Evolutionary conservation across 2,888 invertebrate genomes (phyloP), one percentile per base, ranked within the genome.

Genomic region (Uropetala carovei): DNA sequence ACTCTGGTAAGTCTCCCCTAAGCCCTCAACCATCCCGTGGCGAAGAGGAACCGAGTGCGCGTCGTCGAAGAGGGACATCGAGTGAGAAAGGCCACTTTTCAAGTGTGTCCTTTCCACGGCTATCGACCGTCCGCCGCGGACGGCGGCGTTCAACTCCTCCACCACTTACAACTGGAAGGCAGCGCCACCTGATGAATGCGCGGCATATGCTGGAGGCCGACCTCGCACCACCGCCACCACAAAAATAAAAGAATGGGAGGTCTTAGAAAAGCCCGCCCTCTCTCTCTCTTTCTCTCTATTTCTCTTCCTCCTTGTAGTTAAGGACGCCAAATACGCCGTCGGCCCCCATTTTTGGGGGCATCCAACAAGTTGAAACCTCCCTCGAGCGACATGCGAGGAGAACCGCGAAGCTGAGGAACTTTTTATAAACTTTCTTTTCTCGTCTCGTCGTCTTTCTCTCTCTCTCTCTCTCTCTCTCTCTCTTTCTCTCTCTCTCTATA

Each of bases 101-200:
- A 22, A 68, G 68, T 18, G 9, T 16, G 64, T n/a, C n/a, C 22
- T 22, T 7, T 7, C 75, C 75, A 13, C 75, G 75, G 13, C 75
- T 75, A 75, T 75, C 75, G 75, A 75, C 75, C 75, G 75, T 27
- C 75, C 13, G 27, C 22, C 22, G 75, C 27, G 27, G 22, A 22
- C 75, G 27, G 27, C 22, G 75, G n/a, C 22, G 22, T 27, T 22
- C 75, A 13, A 13, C 75, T 75, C 22, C 75, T 18, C 75, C 75
- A 75, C 75, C 75, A 27, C 75, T 5, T 43, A 43, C 43, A 43
- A 43, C 43, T 43, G 43, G 75, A 5, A 75, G 22, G 22, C 75
- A 75, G 75, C 75, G 75, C 75, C 75, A 75, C 75, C 75, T 75
- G 75, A 75, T 75, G 75, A 75, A 75, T 75, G 75, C 75, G 75